These are phyloP conservation scores for Drosophila mercatorum DNA, from an alignment of 2,888 invertebrate genomes.

Conservation along the genomic window DNA sequence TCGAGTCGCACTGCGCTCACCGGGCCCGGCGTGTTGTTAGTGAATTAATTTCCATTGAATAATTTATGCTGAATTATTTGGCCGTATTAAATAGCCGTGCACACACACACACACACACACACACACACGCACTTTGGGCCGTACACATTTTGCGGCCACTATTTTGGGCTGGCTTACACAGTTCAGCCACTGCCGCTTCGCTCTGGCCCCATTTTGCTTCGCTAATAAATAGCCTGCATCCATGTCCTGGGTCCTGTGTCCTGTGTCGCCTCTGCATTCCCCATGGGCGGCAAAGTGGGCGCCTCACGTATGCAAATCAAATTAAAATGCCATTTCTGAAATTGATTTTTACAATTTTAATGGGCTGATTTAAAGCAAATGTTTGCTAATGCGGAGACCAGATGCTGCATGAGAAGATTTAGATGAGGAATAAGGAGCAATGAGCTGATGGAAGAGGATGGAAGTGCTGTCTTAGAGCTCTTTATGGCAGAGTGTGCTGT, in stretches of 20 bases:
- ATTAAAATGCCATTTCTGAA: constrained; percentile 77
- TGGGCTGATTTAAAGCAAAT: constrained; percentile 32
- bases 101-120: constrained; percentile 2
- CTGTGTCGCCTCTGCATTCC: constrained; percentile 28
- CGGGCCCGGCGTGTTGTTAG: constrained; percentile 62
- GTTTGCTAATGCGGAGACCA: background rate
- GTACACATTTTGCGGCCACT: constrained; percentile 46
- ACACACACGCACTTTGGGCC: background rate
- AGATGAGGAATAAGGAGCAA: background rate
- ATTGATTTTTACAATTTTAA: constrained; percentile 80
- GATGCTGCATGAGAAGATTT: background rate
- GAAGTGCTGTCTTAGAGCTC: too few relatives aligned
- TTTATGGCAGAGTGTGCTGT: too few relatives aligned
- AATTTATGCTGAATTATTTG: constrained; percentile 80
- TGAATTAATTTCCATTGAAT: constrained; percentile 82
- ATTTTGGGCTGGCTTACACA: constrained; percentile 3
- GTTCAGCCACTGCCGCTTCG: background rate
- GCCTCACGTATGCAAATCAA: constrained; percentile 69
- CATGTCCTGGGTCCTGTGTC: background rate
- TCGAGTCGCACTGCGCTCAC: constrained; percentile 5
- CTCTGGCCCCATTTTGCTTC: constrained; percentile 30
- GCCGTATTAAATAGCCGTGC: constrained; percentile 70
- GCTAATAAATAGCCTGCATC: constrained; percentile 15
- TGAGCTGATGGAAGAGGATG: background rate
- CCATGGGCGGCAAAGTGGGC: constrained; percentile 21